These are phyloP conservation scores for Unio pictorum DNA, from an alignment of 2,888 invertebrate species.

Conservation along the genomic window DNA sequence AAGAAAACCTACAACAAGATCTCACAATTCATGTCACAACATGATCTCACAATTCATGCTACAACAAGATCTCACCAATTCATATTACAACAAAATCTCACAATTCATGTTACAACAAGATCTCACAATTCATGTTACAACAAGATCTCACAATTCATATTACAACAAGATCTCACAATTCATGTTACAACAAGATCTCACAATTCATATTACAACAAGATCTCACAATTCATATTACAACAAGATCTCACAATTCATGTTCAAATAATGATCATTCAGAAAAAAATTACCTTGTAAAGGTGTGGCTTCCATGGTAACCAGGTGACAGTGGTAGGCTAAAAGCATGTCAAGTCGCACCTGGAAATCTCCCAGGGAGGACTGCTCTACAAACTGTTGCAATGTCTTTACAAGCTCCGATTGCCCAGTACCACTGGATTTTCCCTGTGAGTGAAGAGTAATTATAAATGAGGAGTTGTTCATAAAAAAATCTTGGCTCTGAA, in stretches of 20 bases:
- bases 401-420: slow-evolving; percentile 35
- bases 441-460: too few species aligned
- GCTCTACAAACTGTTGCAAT: slow-evolving; percentile 87
- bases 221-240: not conserved
- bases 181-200: not conserved
- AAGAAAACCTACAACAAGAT: too few species aligned
- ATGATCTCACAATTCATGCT: not conserved
- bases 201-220: not conserved
- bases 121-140: not conserved
- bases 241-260: not conserved
- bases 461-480: too few species aligned
- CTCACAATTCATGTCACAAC: too few species aligned
- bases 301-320: slow-evolving; percentile 76
- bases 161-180: not conserved
- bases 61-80: not conserved
- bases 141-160: too few species aligned
- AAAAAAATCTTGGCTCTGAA: too few species aligned
- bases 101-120: not conserved
- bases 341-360: slow-evolving; percentile 84
- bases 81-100: not conserved
- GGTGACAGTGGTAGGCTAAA: slow-evolving; percentile 86
- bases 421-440: too few species aligned
- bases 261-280: slow-evolving; percentile 49
- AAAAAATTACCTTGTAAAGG: slow-evolving; percentile 69
- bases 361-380: slow-evolving; percentile 88